Evolutionary conservation across 2,888 invertebrate genomes (phyloP), one percentile per base, ranked within the genome.

Genomic region (Zygogramma bicolorata): DNA sequence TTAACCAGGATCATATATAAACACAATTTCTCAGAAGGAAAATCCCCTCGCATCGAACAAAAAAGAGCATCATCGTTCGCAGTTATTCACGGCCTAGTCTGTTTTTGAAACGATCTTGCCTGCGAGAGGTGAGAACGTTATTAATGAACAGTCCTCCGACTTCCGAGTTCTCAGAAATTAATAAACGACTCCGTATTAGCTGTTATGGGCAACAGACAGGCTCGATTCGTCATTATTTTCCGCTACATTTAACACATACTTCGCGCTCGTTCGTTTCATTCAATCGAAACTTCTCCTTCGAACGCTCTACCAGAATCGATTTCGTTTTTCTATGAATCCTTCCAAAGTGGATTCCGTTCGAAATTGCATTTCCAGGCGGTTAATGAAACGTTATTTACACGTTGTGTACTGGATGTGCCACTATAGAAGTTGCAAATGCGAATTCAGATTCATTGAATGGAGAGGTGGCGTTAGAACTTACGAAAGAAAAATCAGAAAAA

Each of bases 221-320:
- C 83, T 87, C 87, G 87, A 88, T 88, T 87, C 87, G 88, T 88
- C 88, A 88, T 88, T 88, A 88, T 88, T 88, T 88, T 87, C 87
- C 86, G 85, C 86, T 86, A 88, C 87, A 88, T 88, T 88, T 85
- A 86, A 84, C 87, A 84, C 87, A 88, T 88, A 87, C 87, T 87
- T 87, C 87, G 86, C 84, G 86, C 85, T 83, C 84, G 84, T 86
- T 86, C 85, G 85, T 83, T 68, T 66, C 29, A 59, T 71, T 74
- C 70, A 71, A 70, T 74, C 74, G 74, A 71, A 74, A 74, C 63
- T 74, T 74, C 69, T 74, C 62, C 46, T 10, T 10, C 34, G 34
- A 38, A 40, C 40, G 22, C 46, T 59, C 13, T 38, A 38, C 68
- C 31, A 68, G 49, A 53, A 68, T 72, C 53, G 68, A 71, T 58